Base-by-base conservation (phyloP, 2,888 invertebrate genomes). In the Pseudanteris insignis region DNA sequence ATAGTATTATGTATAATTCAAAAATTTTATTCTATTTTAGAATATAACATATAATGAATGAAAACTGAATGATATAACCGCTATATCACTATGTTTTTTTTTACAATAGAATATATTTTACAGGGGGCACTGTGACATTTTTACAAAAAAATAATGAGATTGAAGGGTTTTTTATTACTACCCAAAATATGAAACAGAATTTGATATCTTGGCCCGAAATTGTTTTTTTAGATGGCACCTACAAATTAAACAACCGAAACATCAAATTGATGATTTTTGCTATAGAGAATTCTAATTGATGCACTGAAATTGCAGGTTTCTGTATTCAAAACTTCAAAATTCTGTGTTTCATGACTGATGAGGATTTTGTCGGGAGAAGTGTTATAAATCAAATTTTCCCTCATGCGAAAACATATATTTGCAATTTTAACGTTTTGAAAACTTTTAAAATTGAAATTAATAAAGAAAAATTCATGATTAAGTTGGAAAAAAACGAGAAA, bases 261-360 rank as follows among this genome's bases (percentile, higher is more conserved):
- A 26, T 25, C 25, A 13, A n/a, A 5, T 13, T 38, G 1, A 40
- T 29, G 40, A 40, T 40, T 15, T 40, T 40, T 15, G 14, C 7
- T 10, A 15, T 28, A 2, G 10, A 28, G 7, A 13, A 28, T 40
- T 40, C 29, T 7, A 6, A 10, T 28, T 10, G n/a, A 6, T 6
- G 15, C 6, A 40, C 10, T 4, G 40, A 40, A 40, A 8, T 40
- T 15, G 40, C 29, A 10, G 28, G 14, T 2, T 15, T 40, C 1
- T 15, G 9, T 13, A 14, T 38, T 4, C 2, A 26, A 26, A 1
- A 13, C 9, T 11, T 8, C 4, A 25, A 37, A 24, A 24, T 25
- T 7, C 10, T 26, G 9, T 26, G 21, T 26, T 38, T 38, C 18
- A 38, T 38, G 5, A 38, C 26, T 15, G 26, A 38, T 26, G n/a